phyloP scores from a whole-genome alignment of 2,797 vertebrate species.

The Propithecus perrieri region DNA sequence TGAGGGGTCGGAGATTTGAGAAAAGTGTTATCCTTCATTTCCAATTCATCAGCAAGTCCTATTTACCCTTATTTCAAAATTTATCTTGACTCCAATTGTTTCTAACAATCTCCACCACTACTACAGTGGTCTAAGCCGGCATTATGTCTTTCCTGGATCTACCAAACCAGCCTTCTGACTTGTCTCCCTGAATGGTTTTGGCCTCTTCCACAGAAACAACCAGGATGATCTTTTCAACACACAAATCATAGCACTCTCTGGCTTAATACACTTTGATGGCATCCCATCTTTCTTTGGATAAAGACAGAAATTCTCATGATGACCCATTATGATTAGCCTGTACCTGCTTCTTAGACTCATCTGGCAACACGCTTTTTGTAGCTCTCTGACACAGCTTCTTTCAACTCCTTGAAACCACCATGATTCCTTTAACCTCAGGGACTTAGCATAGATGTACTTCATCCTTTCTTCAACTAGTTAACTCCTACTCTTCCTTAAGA shows the following conservation, averaged over 20 bases:
- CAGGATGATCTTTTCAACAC: neutral
- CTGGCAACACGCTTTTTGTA: neutral
- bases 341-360: neutral
- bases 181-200: neutral
- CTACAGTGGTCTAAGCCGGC: neutral
- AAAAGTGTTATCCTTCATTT: neutral
- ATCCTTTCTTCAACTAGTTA: neutral
- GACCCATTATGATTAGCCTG: neutral
- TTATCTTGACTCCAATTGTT: neutral
- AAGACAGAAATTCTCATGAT: slow-evolving; percentile 19
- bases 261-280: neutral
- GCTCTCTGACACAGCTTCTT: neutral
- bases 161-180: neutral
- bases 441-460: neutral
- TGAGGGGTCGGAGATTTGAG: neutral
- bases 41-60: neutral
- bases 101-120: neutral
- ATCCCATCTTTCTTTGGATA: neutral
- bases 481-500: neutral
- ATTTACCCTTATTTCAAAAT: slow-evolving; percentile 37
- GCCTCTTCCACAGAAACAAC: neutral
- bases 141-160: neutral
- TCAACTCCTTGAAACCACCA: neutral
- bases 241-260: neutral
- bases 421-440: neutral